Conservation (phyloP, 35 echinoderm and acorn worm species). For the Holothuria glaberrima region DNA sequence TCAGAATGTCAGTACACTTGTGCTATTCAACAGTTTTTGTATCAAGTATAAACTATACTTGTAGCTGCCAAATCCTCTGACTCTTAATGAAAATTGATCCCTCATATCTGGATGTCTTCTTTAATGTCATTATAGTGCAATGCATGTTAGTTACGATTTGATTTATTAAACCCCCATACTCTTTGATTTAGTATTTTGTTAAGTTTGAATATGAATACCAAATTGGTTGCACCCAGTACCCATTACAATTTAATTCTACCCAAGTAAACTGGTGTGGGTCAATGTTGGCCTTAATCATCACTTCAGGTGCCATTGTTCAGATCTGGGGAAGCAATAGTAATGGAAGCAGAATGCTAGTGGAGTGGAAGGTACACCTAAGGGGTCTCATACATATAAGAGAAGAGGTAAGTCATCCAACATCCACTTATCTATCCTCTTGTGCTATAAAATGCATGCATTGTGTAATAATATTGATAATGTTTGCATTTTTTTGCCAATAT, state of each 20-base stretch:
- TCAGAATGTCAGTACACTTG: no score
- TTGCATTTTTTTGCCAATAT: background rate
- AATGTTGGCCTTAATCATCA: background rate
- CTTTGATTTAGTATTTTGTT: no score
- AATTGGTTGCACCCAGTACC: background rate
- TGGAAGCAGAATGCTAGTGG: slow-evolving; percentile 69
- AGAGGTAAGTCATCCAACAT: slow-evolving; percentile 66
- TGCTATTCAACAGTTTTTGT: no score
- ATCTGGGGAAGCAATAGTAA: slow-evolving; percentile 75
- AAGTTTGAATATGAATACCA: no score
- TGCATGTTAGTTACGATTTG: no score
- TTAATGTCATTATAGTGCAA: no score
- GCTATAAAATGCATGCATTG: no score
- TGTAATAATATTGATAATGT: background rate
- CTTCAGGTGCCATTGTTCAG: slow-evolving; percentile 71
- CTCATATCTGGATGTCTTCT: background rate
- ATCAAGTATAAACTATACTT: no score
- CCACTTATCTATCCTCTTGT: no score
- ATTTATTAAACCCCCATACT: no score
- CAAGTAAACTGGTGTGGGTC: background rate
- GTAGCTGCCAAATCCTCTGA: no score
- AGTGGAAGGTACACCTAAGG: slow-evolving; percentile 82
- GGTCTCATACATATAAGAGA: slow-evolving; percentile 80
- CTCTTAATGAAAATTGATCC: no score
- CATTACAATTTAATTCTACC: background rate